These are phyloP conservation scores for Cyprinus carpio DNA, from an alignment of 2,113 vertebrate species.

Conservation along the genomic window DNA sequence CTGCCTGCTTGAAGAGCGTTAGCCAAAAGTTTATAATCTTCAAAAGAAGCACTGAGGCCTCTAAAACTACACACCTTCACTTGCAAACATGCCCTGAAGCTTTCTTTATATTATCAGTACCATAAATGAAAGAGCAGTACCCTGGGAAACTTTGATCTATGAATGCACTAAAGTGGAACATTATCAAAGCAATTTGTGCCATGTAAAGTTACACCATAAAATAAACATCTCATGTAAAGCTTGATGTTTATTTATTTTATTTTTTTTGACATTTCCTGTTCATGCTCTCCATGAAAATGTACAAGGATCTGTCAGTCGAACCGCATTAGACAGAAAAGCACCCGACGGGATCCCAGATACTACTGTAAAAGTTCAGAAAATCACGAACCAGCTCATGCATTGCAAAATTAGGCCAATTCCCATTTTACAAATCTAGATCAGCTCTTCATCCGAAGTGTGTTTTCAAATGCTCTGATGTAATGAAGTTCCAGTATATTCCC, in stretches of 20 bases:
- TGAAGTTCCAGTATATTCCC: not conserved
- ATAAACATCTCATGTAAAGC: constrained; percentile 19
- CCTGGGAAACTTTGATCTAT: constrained; percentile 14
- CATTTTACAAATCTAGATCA: not conserved
- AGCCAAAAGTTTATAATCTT: constrained; percentile 30
- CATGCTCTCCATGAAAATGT: not conserved
- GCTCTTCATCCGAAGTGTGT: not conserved
- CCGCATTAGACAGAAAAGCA: not conserved
- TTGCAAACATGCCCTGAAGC: not conserved
- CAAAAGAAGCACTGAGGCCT: constrained; percentile 10
- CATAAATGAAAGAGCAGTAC: constrained; percentile 8
- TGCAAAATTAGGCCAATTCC: not conserved
- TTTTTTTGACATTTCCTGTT: not conserved
- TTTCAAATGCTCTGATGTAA: not conserved
- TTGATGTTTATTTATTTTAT: not conserved
- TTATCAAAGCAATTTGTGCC: constrained; percentile 20
- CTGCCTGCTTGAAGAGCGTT: not conserved
- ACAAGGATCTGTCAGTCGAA: not conserved
- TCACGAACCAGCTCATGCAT: not conserved
- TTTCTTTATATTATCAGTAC: constrained; percentile 11
- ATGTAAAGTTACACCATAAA: constrained; percentile 15
- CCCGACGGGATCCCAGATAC: not conserved
- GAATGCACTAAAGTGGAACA: constrained; percentile 14
- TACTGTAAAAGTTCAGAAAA: not conserved
- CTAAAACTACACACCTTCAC: constrained; percentile 17